These are phyloP conservation scores for Musca vetustissima DNA, from an alignment of 1,140 invertebrate species.

Conservation along the genomic window DNA sequence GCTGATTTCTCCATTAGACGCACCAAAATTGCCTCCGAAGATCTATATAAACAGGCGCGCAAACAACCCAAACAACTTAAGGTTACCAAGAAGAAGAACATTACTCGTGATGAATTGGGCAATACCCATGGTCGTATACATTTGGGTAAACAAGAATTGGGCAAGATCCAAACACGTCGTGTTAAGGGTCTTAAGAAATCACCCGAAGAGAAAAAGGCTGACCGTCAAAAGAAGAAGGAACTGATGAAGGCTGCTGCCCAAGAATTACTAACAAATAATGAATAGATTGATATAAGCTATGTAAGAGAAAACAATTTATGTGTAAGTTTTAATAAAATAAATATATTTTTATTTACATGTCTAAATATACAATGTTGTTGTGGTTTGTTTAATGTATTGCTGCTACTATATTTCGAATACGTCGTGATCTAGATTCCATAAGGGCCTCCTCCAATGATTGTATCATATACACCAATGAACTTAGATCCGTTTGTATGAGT, in stretches of 20 bases:
- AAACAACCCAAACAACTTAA: conserved; percentile 83
- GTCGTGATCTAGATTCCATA: conserved; percentile 46
- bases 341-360: conserved; percentile 9
- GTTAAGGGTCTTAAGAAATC: conserved; percentile 89
- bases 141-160: conserved; percentile 85
- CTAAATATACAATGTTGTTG: neutral
- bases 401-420: conserved; percentile 46
- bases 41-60: conserved; percentile 85
- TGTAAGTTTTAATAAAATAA: conserved; percentile 26
- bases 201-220: conserved; percentile 66
- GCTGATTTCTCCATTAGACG: conserved; percentile 84
- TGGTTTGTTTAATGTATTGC: conserved; percentile 44
- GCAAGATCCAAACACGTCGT: conserved; percentile 86
- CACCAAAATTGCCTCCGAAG: conserved; percentile 85
- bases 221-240: conserved; percentile 60
- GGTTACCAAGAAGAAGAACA: conserved; percentile 87
- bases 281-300: conserved; percentile 17
- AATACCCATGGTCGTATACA: conserved; percentile 90
- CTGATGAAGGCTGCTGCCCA: conserved; percentile 43
- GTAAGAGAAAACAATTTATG: neutral
- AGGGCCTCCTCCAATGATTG: conserved; percentile 48
- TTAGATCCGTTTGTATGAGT: conserved; percentile 48
- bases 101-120: conserved; percentile 83
- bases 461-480: conserved; percentile 44
- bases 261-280: conserved; percentile 34